Evolutionary conservation across 2,113 vertebrate species (phyloP), one percentile per base, ranked within the genome.

Genomic region (Perognathus longimembris): DNA sequence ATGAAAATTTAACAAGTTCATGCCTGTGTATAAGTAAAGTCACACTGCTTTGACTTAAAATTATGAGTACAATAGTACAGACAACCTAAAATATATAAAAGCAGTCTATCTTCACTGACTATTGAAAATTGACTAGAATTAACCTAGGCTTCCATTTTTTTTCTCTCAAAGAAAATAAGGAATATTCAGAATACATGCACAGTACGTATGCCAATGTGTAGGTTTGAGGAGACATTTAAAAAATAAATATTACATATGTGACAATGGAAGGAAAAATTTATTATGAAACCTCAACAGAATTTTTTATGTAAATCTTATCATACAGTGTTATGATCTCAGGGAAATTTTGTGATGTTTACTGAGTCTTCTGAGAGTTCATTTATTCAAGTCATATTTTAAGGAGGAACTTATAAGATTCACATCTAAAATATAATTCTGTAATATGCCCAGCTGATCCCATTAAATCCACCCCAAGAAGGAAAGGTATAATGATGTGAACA

Each of bases 41-140:
- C 90, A 95, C 78, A 97, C 97, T 82, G 78, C 21, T 18, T 97
- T 98, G 98, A 97, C 94, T 97, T 98, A 96, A 94, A 98, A 93
- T 95, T 94, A 98, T 98, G 96, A 98, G 98, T 91, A 78, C 94
- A 96, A 96, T 97, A 95, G 93, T 91, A 88, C 95, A 77, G 32
- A 89, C n/a, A 87, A 80, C 28, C 22, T 45, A 30, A 70, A 67
- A 76, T 77, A 36, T 90, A 87, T 92, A 91, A 96, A 86, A 32
- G 32, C 36, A 96, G 22, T 24, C 14, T 89, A 30, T 94, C 95
- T 82, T 40, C 73, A 40, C 59, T n/a, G n/a, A n/a, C n/a, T 89
- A 36, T 75, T 91, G 69, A 93, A n/a, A 50, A 94, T 21, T 38
- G 20, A 63, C 67, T 82, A 69, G 64, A 95, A 90, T 92, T 93